Evolutionary conservation across 2,888 invertebrate species (phyloP).

Genomic region (Agrotis clavis): DNA sequence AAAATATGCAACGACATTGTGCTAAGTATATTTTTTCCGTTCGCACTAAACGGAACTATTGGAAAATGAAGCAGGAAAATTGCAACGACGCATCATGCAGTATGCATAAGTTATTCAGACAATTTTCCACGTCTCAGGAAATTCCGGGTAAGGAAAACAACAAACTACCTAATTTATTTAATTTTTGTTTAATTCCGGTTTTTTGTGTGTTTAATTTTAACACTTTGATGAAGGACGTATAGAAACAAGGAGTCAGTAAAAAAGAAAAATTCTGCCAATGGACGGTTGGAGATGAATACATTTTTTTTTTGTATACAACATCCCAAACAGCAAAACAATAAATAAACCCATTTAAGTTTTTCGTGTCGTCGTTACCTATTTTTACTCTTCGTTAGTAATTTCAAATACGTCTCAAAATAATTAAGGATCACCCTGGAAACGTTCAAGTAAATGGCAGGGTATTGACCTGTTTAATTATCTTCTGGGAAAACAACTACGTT

Average conservation of each 20-base stretch:
- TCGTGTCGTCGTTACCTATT: too few relatives aligned
- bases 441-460: neutral
- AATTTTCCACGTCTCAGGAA: slow-evolving; percentile 43
- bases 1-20: neutral
- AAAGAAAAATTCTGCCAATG: too few relatives aligned
- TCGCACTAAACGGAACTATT: slow-evolving; percentile 24
- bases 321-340: too few relatives aligned
- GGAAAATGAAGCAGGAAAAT: slow-evolving; percentile 42
- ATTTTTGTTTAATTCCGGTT: slow-evolving; percentile 13
- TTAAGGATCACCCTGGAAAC: neutral
- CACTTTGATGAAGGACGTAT: too few relatives aligned
- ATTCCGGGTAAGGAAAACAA: slow-evolving; percentile 27
- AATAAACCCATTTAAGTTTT: too few relatives aligned
- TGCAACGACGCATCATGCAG: neutral
- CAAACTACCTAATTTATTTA: neutral
- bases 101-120: slow-evolving; percentile 6
- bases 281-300: too few relatives aligned
- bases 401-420: neutral
- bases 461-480: slow-evolving; percentile 4
- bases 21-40: slow-evolving; percentile 20
- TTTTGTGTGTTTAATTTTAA: neutral
- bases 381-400: neutral
- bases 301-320: too few relatives aligned
- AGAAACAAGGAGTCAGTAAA: too few relatives aligned
- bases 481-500: neutral